Conservation (phyloP, 2,113 vertebrate genomes). For the Callipepla squamata region DNA sequence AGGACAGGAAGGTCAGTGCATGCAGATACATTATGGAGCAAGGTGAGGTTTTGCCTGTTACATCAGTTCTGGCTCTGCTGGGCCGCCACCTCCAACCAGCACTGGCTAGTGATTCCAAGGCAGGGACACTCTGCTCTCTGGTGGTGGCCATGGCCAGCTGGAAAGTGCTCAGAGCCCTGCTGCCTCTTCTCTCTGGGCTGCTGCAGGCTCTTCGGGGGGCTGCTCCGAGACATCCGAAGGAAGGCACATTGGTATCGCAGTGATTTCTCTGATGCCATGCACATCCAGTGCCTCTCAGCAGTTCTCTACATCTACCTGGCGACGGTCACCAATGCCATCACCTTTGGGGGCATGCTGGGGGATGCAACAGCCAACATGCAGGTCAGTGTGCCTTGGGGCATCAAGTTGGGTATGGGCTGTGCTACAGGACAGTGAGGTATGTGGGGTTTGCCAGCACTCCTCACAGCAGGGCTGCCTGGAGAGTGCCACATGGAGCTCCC, state of each 20-base stretch:
- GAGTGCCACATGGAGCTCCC: too few relatives aligned
- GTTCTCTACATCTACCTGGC: conserved; percentile 84
- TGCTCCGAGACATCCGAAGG: conserved; percentile 77
- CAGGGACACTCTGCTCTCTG: background rate
- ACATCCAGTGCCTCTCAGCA: conserved; percentile 79
- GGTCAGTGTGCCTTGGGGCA: background rate
- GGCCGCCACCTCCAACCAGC: background rate
- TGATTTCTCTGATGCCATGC: conserved; percentile 78
- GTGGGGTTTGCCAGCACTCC: background rate
- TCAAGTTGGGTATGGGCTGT: too few relatives aligned
- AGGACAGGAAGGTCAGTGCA: conserved; percentile 77
- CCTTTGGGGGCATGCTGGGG: conserved; percentile 83
- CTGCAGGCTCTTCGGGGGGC: conserved; percentile 80
- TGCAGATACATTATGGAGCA: background rate
- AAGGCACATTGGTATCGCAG: conserved; percentile 79
- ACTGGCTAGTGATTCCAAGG: background rate
- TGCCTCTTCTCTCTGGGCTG: background rate
- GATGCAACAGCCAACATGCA: conserved; percentile 80
- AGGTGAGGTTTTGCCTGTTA: background rate
- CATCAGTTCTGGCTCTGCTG: background rate
- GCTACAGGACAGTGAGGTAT: too few relatives aligned
- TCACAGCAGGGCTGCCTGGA: background rate
- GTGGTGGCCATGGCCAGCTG: too few relatives aligned
- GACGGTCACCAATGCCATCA: conserved; percentile 80
- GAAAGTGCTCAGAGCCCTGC: background rate